Conservation (phyloP, 2,888 invertebrate genomes). For the Idaea straminata region DNA sequence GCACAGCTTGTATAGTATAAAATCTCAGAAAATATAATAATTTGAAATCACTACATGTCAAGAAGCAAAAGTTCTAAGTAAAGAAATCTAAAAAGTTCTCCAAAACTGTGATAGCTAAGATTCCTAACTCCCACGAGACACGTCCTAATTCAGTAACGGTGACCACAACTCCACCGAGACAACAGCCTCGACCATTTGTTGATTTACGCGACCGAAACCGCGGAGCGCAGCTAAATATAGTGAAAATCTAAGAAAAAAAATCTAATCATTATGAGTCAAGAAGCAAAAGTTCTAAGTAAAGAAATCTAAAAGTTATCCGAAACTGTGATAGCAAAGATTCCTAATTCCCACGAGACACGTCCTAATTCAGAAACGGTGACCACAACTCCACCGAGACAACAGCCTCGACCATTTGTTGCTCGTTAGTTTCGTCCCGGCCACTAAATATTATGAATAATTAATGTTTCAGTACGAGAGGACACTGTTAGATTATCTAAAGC, state of each 20-base stretch:
- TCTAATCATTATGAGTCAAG: no score
- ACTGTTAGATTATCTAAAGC: slow-evolving; percentile 43
- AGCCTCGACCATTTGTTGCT: slow-evolving; percentile 46
- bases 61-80: background rate
- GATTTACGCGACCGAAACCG: no score
- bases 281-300: background rate
- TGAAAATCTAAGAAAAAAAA: no score
- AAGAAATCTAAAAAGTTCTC: background rate
- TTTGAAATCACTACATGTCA: no score
- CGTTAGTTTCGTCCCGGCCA: slow-evolving; percentile 46
- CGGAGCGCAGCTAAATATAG: no score
- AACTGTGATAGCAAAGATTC: slow-evolving; percentile 11
- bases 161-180: slow-evolving; percentile 20
- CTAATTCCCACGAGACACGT: slow-evolving; percentile 4
- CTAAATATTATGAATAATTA: slow-evolving; percentile 62
- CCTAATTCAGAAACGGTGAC: slow-evolving; percentile 21
- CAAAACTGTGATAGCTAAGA: slow-evolving; percentile 8
- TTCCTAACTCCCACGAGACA: slow-evolving; percentile 2
- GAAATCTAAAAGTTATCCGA: background rate
- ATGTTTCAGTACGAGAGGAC: slow-evolving; percentile 31
- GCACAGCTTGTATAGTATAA: no score
- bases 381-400: slow-evolving; percentile 20
- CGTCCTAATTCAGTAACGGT: slow-evolving; percentile 22
- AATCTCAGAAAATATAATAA: no score
- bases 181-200: slow-evolving; percentile 42